Evolutionary conservation across 2,888 invertebrate genomes (phyloP).

Genomic region (Acholoe squamosa): DNA sequence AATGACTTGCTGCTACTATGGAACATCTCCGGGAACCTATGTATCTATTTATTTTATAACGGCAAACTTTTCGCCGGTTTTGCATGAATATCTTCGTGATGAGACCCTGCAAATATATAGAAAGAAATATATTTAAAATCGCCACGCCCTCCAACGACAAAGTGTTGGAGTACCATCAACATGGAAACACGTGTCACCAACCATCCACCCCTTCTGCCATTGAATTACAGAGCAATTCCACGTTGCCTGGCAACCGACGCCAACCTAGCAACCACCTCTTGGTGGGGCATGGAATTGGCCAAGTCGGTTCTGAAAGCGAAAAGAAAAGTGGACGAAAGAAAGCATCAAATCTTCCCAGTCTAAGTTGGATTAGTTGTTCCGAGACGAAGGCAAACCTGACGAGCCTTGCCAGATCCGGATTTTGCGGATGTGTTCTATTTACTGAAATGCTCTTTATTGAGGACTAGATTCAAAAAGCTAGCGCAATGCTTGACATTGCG

Average conservation of each 20-base stretch:
- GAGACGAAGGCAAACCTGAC: conserved; percentile 13
- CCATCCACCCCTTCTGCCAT: conserved; percentile 9
- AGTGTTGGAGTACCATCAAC: background rate
- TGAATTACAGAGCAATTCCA: conserved; percentile 34
- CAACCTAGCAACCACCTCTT: conserved; percentile 6
- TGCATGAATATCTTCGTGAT: conserved; percentile 58
- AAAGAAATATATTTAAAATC: background rate
- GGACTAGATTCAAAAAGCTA: too few relatives aligned
- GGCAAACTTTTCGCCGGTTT: conserved; percentile 33
- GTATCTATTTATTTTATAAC: conserved; percentile 18
- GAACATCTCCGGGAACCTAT: background rate
- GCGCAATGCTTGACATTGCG: too few relatives aligned
- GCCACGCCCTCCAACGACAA: conserved; percentile 1
- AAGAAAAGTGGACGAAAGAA: background rate
- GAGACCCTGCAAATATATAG: conserved; percentile 34
- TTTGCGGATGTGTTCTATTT: too few relatives aligned
- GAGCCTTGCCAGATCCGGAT: background rate
- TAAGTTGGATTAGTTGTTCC: conserved; percentile 53
- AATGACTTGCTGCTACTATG: background rate
- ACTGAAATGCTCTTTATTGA: too few relatives aligned
- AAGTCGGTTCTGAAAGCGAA: background rate
- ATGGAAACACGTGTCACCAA: background rate
- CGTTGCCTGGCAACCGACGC: conserved; percentile 46
- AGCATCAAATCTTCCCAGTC: conserved; percentile 46
- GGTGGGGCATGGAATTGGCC: background rate